Percentiles rank a stretch among this genome's conserved stretches.
phyloP scores from a whole-genome alignment of 2,797 vertebrate genomes.

The Echiichthys vipera region DNA sequence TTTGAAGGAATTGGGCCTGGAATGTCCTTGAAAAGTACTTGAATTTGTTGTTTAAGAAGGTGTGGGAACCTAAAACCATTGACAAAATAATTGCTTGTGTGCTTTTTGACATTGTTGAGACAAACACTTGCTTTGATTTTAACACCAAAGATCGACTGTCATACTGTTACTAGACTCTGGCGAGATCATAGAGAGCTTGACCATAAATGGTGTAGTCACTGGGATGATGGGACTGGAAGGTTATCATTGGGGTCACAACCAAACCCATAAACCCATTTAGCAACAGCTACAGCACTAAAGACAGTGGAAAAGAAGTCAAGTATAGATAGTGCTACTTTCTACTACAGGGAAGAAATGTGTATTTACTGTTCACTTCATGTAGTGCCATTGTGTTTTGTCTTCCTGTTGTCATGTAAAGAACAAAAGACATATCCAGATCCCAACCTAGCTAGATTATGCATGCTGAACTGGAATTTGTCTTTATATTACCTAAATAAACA shows the following conservation, averaged over 20 bases:
- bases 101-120: background rate
- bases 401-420: constrained; percentile 43
- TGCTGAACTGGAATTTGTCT: constrained; percentile 25
- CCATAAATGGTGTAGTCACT: constrained; percentile 33
- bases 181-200: constrained; percentile 9
- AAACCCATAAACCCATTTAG: too few relatives aligned
- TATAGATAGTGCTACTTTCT: background rate
- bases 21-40: too few relatives aligned
- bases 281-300: background rate
- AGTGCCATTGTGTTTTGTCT: constrained; percentile 21
- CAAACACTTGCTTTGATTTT: constrained; percentile 21
- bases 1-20: too few relatives aligned
- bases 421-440: constrained; percentile 18
- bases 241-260: constrained; percentile 38
- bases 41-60: too few relatives aligned
- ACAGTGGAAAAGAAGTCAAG: constrained; percentile 11
- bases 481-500: constrained; percentile 47
- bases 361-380: constrained; percentile 10
- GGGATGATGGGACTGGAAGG: constrained; percentile 9
- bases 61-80: too few relatives aligned
- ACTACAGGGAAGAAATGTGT: constrained; percentile 6
- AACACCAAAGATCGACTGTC: constrained; percentile 16
- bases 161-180: background rate
- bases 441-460: background rate
- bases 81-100: background rate